Percentiles rank a stretch among this genome's conserved stretches.
These are phyloP conservation scores for Lithobius niger DNA, from an alignment of 1,140 invertebrate species.

Conservation along the genomic window DNA sequence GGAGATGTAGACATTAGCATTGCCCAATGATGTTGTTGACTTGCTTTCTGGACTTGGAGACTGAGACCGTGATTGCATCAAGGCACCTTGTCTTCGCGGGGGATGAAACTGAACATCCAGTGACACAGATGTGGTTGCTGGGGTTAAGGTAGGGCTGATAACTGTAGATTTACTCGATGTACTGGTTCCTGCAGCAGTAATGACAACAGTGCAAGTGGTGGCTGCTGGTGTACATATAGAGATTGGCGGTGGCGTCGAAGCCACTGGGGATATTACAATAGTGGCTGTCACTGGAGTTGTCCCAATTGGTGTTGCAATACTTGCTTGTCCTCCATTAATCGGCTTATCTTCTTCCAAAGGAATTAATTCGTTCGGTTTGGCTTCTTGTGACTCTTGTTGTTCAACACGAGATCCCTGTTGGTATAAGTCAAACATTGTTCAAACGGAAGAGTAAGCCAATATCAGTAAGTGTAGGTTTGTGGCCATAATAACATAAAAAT, in stretches of 20 bases:
- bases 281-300: not conserved
- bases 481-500: not conserved
- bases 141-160: not conserved
- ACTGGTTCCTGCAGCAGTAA: not conserved
- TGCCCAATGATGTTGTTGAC: not conserved
- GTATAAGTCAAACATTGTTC: no score
- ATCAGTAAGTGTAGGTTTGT: not conserved
- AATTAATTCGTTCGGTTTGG: not conserved
- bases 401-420: not conserved
- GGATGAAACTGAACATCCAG: conserved; percentile 1
- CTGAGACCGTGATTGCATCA: not conserved
- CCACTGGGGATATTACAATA: not conserved
- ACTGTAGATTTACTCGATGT: not conserved
- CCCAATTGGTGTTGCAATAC: not conserved
- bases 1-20: conserved; percentile 20
- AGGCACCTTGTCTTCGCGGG: not conserved
- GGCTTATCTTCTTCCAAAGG: not conserved
- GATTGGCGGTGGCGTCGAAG: not conserved
- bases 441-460: not conserved
- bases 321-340: not conserved
- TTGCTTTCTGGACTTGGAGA: not conserved
- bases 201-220: not conserved
- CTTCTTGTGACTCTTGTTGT: not conserved
- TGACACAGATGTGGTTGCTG: conserved; percentile 4
- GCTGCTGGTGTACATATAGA: not conserved